Evolutionary conservation across 2,888 invertebrate genomes (phyloP).

Genomic region (Pelosia muscerda): DNA sequence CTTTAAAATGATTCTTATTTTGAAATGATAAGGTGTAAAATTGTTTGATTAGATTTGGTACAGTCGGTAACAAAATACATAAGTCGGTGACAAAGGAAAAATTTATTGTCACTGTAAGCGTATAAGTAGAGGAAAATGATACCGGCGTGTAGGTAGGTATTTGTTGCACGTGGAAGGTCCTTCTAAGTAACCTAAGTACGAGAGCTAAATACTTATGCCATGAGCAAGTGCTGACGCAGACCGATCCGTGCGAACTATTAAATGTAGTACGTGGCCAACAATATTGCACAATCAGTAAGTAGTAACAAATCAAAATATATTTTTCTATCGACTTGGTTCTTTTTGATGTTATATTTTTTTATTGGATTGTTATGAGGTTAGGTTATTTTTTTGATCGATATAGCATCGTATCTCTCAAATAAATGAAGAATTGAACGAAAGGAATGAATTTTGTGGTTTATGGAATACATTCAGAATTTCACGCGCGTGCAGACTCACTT

Average conservation of each 20-base stretch:
- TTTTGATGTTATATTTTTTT: neutral
- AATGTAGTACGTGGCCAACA: conserved; percentile 57
- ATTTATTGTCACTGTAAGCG: conserved; percentile 66
- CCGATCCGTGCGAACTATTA: conserved; percentile 49
- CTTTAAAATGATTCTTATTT: conserved; percentile 36
- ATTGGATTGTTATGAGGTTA: too few species aligned
- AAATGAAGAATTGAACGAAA: neutral
- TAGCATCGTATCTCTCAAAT: neutral
- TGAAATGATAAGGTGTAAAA: conserved; percentile 38
- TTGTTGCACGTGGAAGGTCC: conserved; percentile 71
- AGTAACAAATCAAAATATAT: neutral
- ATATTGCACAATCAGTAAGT: conserved; percentile 55
- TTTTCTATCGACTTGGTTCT: neutral
- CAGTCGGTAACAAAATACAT: conserved; percentile 54
- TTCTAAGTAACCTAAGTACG: conserved; percentile 66
- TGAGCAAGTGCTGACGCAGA: conserved; percentile 57
- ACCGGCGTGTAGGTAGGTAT: conserved; percentile 51
- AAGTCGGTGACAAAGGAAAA: conserved; percentile 60
- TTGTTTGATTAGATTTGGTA: conserved; percentile 29
- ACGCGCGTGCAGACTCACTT: too few species aligned
- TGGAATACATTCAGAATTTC: too few species aligned
- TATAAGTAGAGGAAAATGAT: conserved; percentile 71
- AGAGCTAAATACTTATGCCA: conserved; percentile 54
- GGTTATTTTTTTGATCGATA: neutral
- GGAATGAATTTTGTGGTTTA: too few species aligned